phyloP scores from a whole-genome alignment of 2,797 vertebrate species.

The Pterois miles region DNA sequence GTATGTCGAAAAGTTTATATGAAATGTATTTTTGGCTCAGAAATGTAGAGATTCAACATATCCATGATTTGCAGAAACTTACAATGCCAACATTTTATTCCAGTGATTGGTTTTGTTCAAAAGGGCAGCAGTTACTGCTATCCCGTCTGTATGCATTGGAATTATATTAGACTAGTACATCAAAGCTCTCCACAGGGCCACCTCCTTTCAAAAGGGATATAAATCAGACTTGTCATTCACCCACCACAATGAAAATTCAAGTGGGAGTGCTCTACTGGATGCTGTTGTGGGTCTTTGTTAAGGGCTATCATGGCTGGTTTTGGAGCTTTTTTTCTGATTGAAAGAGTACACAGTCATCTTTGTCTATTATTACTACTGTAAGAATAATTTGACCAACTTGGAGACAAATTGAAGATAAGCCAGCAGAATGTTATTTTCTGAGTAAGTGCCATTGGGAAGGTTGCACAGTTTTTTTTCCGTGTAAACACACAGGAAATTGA shows the following conservation, averaged over 20 bases:
- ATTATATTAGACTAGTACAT: constrained; percentile 55
- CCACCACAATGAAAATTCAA: constrained; percentile 43
- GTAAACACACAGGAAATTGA: constrained; percentile 18
- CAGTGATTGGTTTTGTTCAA: neutral
- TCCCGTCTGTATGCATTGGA: constrained; percentile 14
- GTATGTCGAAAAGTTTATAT: neutral
- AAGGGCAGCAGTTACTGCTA: constrained; percentile 1
- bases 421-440: constrained; percentile 9
- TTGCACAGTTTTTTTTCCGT: neutral
- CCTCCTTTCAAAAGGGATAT: constrained; percentile 24
- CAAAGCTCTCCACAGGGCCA: constrained; percentile 32
- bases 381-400: constrained; percentile 7
- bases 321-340: constrained; percentile 16
- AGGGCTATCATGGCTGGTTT: constrained; percentile 20
- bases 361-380: neutral
- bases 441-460: neutral
- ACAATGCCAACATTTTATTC: neutral
- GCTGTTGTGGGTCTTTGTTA: constrained; percentile 43
- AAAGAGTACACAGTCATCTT: constrained; percentile 17
- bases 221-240: constrained; percentile 55
- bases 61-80: neutral
- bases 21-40: neutral
- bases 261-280: constrained; percentile 29
- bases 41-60: neutral
- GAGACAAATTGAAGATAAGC: constrained; percentile 19